Percentiles rank a stretch among this genome's conserved stretches.
These are phyloP conservation scores for Ctenoplectra terminalis DNA, from an alignment of 1,140 invertebrate species.

Conservation along the genomic window DNA sequence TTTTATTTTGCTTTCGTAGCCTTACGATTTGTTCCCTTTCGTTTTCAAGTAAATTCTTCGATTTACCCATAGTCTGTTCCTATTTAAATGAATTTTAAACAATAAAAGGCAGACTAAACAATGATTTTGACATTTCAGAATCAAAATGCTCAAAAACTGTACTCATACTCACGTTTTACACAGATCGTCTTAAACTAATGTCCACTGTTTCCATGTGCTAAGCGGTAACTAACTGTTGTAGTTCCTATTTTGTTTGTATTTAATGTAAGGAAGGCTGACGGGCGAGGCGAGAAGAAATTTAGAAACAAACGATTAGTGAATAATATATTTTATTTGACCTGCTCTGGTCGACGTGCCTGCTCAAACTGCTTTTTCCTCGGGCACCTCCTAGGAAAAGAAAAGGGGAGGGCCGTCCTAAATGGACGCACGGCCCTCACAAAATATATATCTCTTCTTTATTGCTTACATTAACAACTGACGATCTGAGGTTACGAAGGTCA, in stretches of 20 bases:
- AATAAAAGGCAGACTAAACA: neutral
- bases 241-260: neutral
- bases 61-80: neutral
- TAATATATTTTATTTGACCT: no score
- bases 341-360: no score
- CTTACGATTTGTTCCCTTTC: conserved; percentile 5
- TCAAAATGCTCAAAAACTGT: no score
- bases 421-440: no score
- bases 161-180: neutral
- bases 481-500: neutral
- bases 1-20: conserved; percentile 1
- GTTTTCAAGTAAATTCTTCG: neutral
- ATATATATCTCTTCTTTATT: no score
- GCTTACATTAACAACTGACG: neutral
- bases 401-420: no score
- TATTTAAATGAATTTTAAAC: neutral
- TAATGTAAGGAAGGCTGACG: no score
- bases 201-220: neutral
- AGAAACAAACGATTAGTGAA: no score
- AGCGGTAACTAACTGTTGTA: conserved; percentile 1
- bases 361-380: no score
- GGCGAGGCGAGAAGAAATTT: no score
- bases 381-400: no score
- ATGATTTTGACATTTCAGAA: no score
- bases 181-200: conserved; percentile 11